A percentile compares a stretch with the other conserved stretches of the same genome.
phyloP scores from a whole-genome alignment of 2,113 vertebrate genomes.

The Anas platyrhynchos region DNA sequence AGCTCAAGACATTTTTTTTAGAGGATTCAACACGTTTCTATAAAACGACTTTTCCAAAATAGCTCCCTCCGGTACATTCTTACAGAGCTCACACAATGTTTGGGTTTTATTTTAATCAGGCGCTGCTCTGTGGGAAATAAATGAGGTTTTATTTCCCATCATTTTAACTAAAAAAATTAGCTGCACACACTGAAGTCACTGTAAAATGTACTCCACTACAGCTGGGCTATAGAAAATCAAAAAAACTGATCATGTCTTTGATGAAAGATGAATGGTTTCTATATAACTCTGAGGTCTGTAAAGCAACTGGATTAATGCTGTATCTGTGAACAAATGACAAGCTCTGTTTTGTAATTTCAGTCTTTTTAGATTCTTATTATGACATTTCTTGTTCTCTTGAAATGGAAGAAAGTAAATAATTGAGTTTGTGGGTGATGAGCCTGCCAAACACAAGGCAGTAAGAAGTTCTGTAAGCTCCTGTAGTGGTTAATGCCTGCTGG shows the following conservation, averaged over 20 bases:
- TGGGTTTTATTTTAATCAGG: slow-evolving; percentile 3
- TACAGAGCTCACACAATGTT: background rate
- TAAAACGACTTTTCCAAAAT: background rate
- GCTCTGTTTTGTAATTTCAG: slow-evolving; percentile 28
- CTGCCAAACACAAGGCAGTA: slow-evolving; percentile 27
- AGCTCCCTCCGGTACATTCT: background rate
- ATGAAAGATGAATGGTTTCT: slow-evolving; percentile 43
- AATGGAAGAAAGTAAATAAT: slow-evolving; percentile 55
- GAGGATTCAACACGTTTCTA: background rate
- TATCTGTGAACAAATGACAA: slow-evolving; percentile 35
- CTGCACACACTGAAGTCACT: background rate
- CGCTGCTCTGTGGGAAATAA: background rate
- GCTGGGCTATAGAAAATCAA: slow-evolving; percentile 16
- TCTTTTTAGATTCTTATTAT: slow-evolving; percentile 37
- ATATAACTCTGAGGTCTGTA: background rate
- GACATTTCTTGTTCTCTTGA: slow-evolving; percentile 40
- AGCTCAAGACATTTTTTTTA: background rate
- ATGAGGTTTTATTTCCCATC: background rate
- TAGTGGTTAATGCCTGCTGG: slow-evolving; percentile 5
- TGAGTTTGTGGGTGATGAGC: slow-evolving; percentile 35
- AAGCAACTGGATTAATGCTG: slow-evolving; percentile 32
- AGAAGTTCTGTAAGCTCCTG: slow-evolving; percentile 32
- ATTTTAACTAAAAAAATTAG: slow-evolving; percentile 16
- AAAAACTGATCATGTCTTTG: slow-evolving; percentile 36
- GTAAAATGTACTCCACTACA: slow-evolving; percentile 26